Evolutionary conservation across 2,113 vertebrate genomes (phyloP), one percentile per base, ranked within the genome.

Genomic region (Cynopterus brachyotis): DNA sequence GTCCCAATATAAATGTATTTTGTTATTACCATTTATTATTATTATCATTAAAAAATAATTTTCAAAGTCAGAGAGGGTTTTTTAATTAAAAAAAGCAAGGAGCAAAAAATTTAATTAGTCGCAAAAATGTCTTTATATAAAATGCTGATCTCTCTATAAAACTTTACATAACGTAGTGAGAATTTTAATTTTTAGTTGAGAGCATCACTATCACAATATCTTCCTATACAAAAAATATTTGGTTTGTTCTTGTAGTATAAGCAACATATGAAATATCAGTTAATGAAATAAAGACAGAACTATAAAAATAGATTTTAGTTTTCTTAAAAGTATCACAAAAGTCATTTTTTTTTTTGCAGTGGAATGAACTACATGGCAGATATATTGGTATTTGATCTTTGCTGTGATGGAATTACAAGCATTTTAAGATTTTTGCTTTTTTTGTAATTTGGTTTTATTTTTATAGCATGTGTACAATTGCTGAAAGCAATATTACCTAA

Each of bases 71-170:
- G 82, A 0, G 0, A n/a, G 24, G 17, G 92, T 96, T 94, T 97
- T 97, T 50, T 9, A 50, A 97, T 72, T 93, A 55, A 55, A 91
- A 76, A 86, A 95, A 96, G 67, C 53, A 95, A 96, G 94, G 92
- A 17, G 81, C 69, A 98, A 98, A 20, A 96, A 81, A 42, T 22
- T 55, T 93, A 80, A 97, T 53, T 97, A 91, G 55, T 97, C 92
- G 81, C 91, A 64, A 92, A 98, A 97, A 96, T 32, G 28, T 42
- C 98, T 98, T 94, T 97, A 78, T 97, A 84, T 40, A 94, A 91
- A 97, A 83, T 57, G 30, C 26, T 96, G 45, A n/a, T 89, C 45
- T 89, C 84, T 89, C 90, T 20, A 95, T 92, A 95, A 89, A 86
- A 32, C 15, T 79, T 90, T 42, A 76, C 89, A 85, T 92, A 96